A percentile compares a stretch with the other conserved stretches of the same genome.
These are phyloP conservation scores for Prionailurus viverrinus DNA, from an alignment of 2,113 vertebrate species.

Conservation along the genomic window DNA sequence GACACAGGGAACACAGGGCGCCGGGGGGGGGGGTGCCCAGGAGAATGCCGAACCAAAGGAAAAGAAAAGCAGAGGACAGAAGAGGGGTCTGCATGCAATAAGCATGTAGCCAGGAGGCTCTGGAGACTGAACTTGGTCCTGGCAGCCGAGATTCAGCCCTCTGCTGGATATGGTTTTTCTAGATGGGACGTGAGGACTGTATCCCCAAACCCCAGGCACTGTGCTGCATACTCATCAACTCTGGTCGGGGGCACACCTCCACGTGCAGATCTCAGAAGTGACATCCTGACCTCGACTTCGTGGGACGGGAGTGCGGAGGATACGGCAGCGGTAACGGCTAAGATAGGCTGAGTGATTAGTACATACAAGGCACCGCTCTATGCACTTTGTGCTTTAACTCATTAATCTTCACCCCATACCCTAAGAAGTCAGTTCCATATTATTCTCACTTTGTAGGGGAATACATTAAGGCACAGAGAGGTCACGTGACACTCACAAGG, in stretches of 20 bases:
- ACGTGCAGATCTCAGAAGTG: neutral
- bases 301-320: accelerated
- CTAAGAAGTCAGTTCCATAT: neutral
- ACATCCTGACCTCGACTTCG: neutral
- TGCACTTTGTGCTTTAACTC: neutral
- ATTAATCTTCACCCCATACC: neutral
- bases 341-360: accelerated
- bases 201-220: neutral
- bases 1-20: neutral
- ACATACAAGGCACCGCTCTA: accelerated
- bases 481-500: neutral
- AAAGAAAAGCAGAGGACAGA: neutral
- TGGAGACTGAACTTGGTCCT: neutral
- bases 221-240: neutral
- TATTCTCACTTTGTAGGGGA: neutral
- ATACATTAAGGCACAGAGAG: neutral
- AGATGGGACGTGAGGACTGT: neutral
- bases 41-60: neutral
- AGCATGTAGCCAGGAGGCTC: neutral
- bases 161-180: neutral
- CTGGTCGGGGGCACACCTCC: neutral
- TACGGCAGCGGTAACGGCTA: neutral
- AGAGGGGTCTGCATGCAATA: neutral
- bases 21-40: neutral
- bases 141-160: no score